These are phyloP conservation scores for Darevskia mixta DNA, from an alignment of 2,797 vertebrate species.

Conservation along the genomic window DNA sequence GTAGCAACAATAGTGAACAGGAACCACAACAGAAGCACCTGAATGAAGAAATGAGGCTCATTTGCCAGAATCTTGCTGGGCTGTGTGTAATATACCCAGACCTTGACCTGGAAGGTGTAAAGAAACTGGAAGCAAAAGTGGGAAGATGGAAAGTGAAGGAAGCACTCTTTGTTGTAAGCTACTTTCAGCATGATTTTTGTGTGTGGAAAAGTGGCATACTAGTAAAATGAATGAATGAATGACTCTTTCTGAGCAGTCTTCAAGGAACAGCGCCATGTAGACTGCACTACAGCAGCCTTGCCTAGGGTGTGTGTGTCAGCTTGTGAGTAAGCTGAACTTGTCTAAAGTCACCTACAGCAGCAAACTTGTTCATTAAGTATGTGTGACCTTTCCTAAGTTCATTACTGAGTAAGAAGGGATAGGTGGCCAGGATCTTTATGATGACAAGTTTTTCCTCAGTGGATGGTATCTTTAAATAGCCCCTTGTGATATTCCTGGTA, in stretches of 20 bases:
- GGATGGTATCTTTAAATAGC: neutral
- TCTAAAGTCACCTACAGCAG: neutral
- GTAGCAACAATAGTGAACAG: neutral
- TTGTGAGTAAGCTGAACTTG: neutral
- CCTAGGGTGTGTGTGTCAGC: neutral
- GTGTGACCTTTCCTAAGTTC: neutral
- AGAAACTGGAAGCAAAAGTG: neutral
- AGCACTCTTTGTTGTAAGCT: too few species aligned
- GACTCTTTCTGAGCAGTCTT: too few species aligned
- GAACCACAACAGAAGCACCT: neutral
- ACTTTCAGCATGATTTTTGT: too few species aligned
- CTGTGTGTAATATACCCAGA: neutral
- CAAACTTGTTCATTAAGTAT: neutral
- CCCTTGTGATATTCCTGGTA: neutral
- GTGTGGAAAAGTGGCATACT: too few species aligned
- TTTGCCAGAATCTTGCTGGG: neutral
- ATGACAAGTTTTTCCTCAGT: fast-evolving
- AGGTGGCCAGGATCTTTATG: neutral
- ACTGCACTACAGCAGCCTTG: neutral
- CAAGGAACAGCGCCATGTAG: too few species aligned
- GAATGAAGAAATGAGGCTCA: neutral
- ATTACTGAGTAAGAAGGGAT: neutral
- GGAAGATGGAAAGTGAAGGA: neutral
- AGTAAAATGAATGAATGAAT: too few species aligned
- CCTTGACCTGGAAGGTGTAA: neutral